phyloP scores from a whole-genome alignment of 2,113 vertebrate species.

The Alouatta palliata region DNA sequence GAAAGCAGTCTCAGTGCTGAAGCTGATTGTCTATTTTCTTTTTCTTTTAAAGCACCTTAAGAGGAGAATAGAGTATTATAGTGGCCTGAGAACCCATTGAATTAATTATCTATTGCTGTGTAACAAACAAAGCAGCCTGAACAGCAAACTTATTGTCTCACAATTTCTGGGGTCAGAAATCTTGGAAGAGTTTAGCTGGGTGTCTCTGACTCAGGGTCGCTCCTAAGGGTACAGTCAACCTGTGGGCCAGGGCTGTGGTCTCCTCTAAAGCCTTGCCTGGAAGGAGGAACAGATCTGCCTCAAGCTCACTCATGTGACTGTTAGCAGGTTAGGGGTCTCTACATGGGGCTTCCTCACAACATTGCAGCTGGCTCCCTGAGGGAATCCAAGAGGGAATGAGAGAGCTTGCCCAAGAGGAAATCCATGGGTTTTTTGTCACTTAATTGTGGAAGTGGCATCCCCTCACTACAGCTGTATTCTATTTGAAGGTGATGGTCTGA shows the following conservation, averaged over 20 bases:
- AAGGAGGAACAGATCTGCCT: background rate
- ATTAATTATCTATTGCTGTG: no score
- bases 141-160: background rate
- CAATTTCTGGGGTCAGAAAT: background rate
- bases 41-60: background rate
- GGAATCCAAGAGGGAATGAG: background rate
- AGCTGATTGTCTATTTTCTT: background rate
- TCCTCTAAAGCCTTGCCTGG: background rate
- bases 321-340: background rate
- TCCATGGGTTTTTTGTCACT: background rate
- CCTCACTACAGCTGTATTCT: background rate
- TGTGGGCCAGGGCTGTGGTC: background rate
- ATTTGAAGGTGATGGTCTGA: background rate
- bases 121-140: background rate
- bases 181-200: background rate
- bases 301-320: background rate
- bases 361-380: background rate
- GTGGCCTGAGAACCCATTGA: background rate
- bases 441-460: background rate
- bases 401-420: background rate
- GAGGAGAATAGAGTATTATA: background rate
- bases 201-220: background rate
- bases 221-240: background rate
- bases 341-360: background rate
- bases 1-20: background rate